Evolutionary conservation across 1,140 invertebrate genomes (phyloP), one percentile per base, ranked within the genome.

Genomic region (Potamilus streckersoni): DNA sequence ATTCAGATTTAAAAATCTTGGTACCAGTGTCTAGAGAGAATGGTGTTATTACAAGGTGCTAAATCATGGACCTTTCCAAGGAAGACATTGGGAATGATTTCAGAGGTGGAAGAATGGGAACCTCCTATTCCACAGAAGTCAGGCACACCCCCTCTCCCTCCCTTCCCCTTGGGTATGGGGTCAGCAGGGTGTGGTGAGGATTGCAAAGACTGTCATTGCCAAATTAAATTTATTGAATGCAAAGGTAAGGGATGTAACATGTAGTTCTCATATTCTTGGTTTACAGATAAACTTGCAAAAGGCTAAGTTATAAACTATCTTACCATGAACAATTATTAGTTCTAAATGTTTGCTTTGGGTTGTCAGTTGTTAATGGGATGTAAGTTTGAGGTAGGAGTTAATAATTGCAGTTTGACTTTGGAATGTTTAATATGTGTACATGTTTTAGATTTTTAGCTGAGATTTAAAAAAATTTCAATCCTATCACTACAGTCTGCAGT

Each of bases 131-230:
- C 70, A 13, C 55, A 49, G 38, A 49, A 49, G 38, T 49, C 38
- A 8, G 38, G 38, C 38, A 49, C 70, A 49, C 74, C 71, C 20
- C 70, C 57, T 56, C 58, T 65, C 16, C 70, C n/a, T 58, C 68
- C 19, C 68, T 58, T n/a, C 17, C 60, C n/a, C 68, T 23, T 62
- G n/a, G 55, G 38, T 23, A 56, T 64, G 5, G 62, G 66, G 17
- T 75, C 73, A 60, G 76, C 65, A 38, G 71, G 61, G 2, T 38
- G 56, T 20, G 73, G 67, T 58, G 73, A 66, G 56, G 69, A 64
- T 14, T 79, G 69, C 49, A 69, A 73, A 15, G 71, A 76, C 69
- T 76, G 78, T 62, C 76, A 76, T 64, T 79, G 78, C 73, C 70
- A 79, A 65, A 62, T 72, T 58, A 74, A 76, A 57, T 79, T 69